These are phyloP conservation scores for Todiramphus chloris DNA, from an alignment of 2,113 vertebrate species.

Conservation along the genomic window DNA sequence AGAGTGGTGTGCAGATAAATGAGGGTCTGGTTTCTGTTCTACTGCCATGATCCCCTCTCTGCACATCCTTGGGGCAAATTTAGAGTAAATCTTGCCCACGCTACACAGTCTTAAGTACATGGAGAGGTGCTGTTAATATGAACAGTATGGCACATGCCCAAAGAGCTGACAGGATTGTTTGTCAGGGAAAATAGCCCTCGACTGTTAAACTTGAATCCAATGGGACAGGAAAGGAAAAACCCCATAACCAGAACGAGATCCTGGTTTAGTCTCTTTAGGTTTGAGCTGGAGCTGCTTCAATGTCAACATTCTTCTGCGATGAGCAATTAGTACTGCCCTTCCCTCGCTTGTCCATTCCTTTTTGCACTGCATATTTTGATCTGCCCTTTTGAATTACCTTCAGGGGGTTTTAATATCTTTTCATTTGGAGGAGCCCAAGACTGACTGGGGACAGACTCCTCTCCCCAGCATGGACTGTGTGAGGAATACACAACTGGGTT, in stretches of 20 bases:
- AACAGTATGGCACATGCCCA: background rate
- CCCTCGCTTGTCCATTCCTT: background rate
- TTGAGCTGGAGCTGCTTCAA: constrained; percentile 13
- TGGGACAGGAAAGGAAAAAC: background rate
- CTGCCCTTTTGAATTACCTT: constrained; percentile 6
- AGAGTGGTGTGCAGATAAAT: background rate
- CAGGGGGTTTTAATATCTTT: background rate
- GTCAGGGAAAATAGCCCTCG: background rate
- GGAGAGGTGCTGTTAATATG: background rate
- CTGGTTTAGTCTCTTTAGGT: background rate
- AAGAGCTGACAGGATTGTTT: background rate
- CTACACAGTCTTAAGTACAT: background rate
- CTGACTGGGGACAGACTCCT: background rate
- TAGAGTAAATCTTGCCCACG: background rate
- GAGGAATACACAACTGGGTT: background rate
- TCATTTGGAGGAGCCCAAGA: background rate
- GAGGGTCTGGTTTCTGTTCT: background rate
- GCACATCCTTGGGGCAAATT: background rate
- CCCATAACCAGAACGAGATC: background rate
- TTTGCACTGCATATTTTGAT: background rate
- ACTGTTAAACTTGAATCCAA: background rate
- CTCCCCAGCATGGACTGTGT: background rate
- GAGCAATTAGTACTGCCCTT: constrained; percentile 15
- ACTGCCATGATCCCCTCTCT: background rate
- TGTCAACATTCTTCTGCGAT: background rate